Evolutionary conservation across 1,140 invertebrate genomes (phyloP).

Genomic region (Ceratoteleas bidentatus): DNA sequence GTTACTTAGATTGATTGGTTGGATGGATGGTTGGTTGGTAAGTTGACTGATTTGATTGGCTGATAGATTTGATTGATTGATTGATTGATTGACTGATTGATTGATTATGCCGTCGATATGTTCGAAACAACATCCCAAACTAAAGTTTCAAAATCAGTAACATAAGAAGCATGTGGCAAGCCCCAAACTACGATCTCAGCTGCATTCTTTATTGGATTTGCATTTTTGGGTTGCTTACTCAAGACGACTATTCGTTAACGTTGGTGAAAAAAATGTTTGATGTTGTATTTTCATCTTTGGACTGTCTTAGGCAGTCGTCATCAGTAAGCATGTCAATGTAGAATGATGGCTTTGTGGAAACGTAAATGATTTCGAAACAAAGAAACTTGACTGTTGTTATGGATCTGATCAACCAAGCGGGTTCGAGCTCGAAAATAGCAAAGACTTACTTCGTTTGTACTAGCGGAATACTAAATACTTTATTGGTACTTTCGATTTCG

Average conservation of each 20-base stretch:
- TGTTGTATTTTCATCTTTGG: not conserved
- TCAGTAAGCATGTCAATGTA: conserved; percentile 34
- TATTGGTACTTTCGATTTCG: conserved; percentile 76
- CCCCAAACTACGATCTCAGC: conserved; percentile 60
- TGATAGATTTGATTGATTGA: conserved; percentile 20
- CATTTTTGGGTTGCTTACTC: conserved; percentile 17
- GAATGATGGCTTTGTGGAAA: conserved; percentile 45
- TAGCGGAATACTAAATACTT: conserved; percentile 77
- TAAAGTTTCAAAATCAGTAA: conserved; percentile 55
- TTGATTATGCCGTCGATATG: conserved; percentile 43
- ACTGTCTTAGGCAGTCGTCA: conserved; percentile 8
- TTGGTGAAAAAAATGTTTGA: not conserved
- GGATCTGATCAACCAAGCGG: conserved; percentile 63
- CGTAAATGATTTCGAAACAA: conserved; percentile 50
- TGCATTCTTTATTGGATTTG: conserved; percentile 37
- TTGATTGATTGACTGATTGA: conserved; percentile 34
- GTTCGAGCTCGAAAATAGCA: conserved; percentile 64
- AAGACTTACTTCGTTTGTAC: conserved; percentile 76
- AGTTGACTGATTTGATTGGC: conserved; percentile 14
- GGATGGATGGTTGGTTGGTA: conserved; percentile 4
- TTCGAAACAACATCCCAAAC: conserved; percentile 40
- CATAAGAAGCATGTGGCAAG: conserved; percentile 64
- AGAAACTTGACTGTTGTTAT: conserved; percentile 59
- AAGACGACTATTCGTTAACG: conserved; percentile 14
- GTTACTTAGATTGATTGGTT: conserved; percentile 18